Conservation (phyloP, 1,140 invertebrate genomes). For the Archivesica marissinica region DNA sequence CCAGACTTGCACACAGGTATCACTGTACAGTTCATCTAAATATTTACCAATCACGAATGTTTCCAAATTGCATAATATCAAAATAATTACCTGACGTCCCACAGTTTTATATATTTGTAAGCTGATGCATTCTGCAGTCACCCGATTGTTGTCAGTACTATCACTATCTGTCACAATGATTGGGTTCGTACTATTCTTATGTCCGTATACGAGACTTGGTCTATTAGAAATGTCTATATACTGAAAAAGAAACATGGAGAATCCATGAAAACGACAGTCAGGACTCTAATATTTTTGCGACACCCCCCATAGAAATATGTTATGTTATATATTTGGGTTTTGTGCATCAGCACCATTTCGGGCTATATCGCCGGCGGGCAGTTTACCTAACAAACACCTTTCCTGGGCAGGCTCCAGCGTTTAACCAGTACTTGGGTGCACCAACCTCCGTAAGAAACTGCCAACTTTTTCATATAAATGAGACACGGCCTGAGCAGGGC, state of each 20-base stretch:
- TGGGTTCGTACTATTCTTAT: neutral
- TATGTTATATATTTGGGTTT: neutral
- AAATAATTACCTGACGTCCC: neutral
- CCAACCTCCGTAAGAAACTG: no score
- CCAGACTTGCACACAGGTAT: neutral
- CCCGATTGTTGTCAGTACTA: conserved; percentile 17
- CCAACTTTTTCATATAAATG: no score
- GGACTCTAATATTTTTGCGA: neutral
- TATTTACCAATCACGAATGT: neutral
- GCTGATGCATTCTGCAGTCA: neutral
- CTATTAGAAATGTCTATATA: neutral
- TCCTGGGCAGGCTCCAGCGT: no score
- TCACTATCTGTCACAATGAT: conserved; percentile 27
- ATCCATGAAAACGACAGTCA: neutral
- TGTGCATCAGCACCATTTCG: neutral
- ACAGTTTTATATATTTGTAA: neutral
- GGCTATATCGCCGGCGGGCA: no score
- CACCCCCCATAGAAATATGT: neutral
- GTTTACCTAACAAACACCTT: no score
- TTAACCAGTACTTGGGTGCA: neutral
- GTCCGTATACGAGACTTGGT: neutral
- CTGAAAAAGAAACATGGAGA: conserved; percentile 5
- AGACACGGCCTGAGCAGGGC: no score
- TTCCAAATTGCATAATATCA: neutral
- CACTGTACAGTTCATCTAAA: neutral